Evolutionary conservation across 2,113 vertebrate genomes (phyloP).

Genomic region (Microcebus tavaratra): DNA sequence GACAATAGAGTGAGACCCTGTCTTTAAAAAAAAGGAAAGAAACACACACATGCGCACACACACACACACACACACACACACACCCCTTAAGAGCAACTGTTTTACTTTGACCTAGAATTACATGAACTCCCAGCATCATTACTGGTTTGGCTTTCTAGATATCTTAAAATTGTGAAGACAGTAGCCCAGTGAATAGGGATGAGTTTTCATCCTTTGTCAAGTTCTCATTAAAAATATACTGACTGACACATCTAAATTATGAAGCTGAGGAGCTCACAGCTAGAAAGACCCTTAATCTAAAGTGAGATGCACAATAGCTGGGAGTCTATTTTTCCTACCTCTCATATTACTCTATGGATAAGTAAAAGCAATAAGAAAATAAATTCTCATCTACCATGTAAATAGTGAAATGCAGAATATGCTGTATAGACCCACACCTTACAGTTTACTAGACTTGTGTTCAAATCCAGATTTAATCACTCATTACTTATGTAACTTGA

Average conservation of each 20-base stretch:
- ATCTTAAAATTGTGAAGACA: background rate
- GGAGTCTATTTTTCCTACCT: background rate
- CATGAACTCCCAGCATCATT: background rate
- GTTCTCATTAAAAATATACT: constrained; percentile 37
- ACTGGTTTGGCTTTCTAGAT: background rate
- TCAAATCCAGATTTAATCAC: background rate
- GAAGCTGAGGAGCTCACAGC: background rate
- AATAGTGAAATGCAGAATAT: background rate
- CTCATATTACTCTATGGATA: background rate
- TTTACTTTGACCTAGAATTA: background rate
- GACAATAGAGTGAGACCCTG: no score
- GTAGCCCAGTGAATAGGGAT: background rate
- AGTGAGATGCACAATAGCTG: background rate
- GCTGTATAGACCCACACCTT: background rate
- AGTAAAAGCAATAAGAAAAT: background rate
- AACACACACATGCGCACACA: no score
- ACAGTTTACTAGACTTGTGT: background rate
- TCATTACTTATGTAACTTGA: background rate
- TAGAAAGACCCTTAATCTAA: background rate
- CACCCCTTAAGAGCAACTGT: background rate
- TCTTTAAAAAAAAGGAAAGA: no score
- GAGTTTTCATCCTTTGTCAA: background rate
- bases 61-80: no score
- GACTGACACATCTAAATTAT: background rate
- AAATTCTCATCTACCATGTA: background rate